Evolutionary conservation across 1,140 invertebrate species (phyloP).

Genomic region (Caenorhabditis brenneri): DNA sequence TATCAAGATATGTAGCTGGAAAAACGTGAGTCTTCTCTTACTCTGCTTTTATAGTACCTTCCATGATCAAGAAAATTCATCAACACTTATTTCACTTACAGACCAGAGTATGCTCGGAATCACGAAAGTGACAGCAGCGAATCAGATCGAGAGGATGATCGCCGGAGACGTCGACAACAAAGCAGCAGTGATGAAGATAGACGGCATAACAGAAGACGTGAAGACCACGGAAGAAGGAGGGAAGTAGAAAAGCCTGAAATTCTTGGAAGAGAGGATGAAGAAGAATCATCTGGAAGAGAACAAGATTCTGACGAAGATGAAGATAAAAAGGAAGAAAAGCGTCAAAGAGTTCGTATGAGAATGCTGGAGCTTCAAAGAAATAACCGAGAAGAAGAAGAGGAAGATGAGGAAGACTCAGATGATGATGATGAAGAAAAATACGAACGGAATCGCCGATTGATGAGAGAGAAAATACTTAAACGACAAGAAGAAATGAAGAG

Average conservation of each 20-base stretch:
- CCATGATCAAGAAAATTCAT: no score
- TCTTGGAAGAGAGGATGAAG: slow-evolving; percentile 18
- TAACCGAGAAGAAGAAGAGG: slow-evolving; percentile 71
- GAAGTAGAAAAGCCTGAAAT: slow-evolving; percentile 45
- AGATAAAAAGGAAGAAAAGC: slow-evolving; percentile 41
- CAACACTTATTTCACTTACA: slow-evolving; percentile 54
- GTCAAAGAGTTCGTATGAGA: slow-evolving; percentile 44
- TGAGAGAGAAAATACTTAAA: slow-evolving; percentile 78
- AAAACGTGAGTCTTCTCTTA: slow-evolving; percentile 72
- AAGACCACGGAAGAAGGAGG: neutral
- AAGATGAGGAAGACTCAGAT: slow-evolving; percentile 74
- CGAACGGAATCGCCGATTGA: slow-evolving; percentile 79
- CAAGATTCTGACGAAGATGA: slow-evolving; percentile 48
- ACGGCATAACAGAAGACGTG: neutral
- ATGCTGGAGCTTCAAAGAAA: slow-evolving; percentile 36
- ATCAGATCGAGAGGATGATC: slow-evolving; percentile 72
- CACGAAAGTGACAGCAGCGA: slow-evolving; percentile 71
- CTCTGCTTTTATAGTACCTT: no score
- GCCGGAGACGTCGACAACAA: slow-evolving; percentile 1
- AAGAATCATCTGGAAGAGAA: slow-evolving; percentile 27
- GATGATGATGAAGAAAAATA: slow-evolving; percentile 86
- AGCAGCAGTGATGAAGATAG: neutral
- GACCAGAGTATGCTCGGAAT: slow-evolving; percentile 71
- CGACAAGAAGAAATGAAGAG: slow-evolving; percentile 76
- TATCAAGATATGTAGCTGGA: slow-evolving; percentile 74